Conservation (phyloP, 2,113 vertebrate genomes). For the Pachycephala philippinensis region DNA sequence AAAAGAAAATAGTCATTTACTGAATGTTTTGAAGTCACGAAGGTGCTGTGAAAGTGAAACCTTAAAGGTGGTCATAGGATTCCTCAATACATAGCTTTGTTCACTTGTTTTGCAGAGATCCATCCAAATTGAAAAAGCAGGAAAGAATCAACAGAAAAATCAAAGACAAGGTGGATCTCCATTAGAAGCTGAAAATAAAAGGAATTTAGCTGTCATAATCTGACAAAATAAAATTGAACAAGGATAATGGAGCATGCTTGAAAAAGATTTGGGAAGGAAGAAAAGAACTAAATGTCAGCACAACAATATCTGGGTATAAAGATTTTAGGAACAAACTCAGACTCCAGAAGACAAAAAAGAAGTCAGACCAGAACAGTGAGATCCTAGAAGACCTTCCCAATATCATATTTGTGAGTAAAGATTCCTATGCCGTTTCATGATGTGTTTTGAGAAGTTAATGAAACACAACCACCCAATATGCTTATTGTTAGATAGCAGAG, state of each 20-base stretch:
- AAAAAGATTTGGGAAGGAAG: background rate
- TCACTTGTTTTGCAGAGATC: background rate
- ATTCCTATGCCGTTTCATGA: background rate
- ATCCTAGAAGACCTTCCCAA: background rate
- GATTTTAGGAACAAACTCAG: background rate
- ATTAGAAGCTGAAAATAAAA: background rate
- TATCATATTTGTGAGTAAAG: background rate
- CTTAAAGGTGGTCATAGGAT: background rate
- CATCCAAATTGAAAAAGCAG: background rate
- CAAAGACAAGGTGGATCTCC: background rate
- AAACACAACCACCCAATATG: background rate
- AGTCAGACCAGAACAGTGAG: background rate
- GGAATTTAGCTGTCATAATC: background rate
- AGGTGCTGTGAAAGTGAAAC: background rate
- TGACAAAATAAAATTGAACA: background rate
- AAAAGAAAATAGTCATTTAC: background rate
- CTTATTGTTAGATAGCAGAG: background rate
- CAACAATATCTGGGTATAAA: background rate
- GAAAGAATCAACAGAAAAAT: background rate
- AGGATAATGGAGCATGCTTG: background rate
- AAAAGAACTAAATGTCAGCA: background rate
- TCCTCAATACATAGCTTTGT: background rate
- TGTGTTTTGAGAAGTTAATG: background rate
- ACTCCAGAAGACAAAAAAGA: background rate
- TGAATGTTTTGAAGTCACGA: background rate